These are phyloP conservation scores for Cottoperca gobio DNA, from an alignment of 2,797 vertebrate genomes.

Conservation along the genomic window DNA sequence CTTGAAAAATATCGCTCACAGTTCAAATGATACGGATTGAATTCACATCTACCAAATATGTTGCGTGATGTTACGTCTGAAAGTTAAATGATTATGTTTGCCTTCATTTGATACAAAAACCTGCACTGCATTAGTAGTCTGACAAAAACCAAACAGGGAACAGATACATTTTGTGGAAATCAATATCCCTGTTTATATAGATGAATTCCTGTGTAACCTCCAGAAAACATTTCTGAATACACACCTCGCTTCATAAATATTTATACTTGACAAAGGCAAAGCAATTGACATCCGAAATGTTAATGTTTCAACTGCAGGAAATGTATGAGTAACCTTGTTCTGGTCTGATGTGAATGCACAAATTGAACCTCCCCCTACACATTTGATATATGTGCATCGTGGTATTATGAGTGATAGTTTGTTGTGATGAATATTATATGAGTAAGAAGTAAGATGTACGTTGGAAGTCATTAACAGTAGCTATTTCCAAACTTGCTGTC, in stretches of 20 bases:
- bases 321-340: not conserved
- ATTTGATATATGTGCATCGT: not conserved
- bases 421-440: not conserved
- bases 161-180: conserved; percentile 8
- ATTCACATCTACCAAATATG: conserved; percentile 12
- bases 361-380: not conserved
- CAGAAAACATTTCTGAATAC: conserved; percentile 12
- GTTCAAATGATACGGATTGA: conserved; percentile 11
- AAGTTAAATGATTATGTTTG: conserved; percentile 19
- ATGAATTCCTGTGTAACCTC: conserved; percentile 7
- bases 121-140: conserved; percentile 10
- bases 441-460: not conserved
- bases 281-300: not conserved
- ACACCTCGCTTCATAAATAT: conserved; percentile 35
- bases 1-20: not conserved
- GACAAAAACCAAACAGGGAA: conserved; percentile 13
- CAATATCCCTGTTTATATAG: conserved; percentile 18
- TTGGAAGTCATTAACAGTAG: not conserved
- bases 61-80: not conserved
- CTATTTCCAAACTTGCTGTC: not conserved
- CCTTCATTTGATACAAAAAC: not conserved
- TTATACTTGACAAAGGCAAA: not conserved
- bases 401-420: not conserved
- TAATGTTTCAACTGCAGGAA: not conserved
- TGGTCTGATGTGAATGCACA: not conserved